Evolutionary conservation across 1,140 invertebrate genomes (phyloP).

Genomic region (Spodoptera litura): DNA sequence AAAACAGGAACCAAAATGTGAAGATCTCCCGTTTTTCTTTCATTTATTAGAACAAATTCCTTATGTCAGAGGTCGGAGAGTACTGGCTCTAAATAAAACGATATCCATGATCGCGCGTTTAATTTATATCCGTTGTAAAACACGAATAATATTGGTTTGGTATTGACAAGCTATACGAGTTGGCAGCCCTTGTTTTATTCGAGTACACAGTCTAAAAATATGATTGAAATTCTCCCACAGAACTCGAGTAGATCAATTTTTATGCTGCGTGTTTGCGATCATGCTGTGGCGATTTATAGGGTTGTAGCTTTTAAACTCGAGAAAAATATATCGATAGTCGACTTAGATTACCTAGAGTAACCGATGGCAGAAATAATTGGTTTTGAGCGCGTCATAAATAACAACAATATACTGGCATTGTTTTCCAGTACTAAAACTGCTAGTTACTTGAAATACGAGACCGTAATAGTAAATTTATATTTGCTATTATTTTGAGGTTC

Average conservation of each 20-base stretch:
- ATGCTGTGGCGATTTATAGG: slow-evolving; percentile 27
- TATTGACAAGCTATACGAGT: slow-evolving; percentile 49
- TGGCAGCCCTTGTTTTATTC: slow-evolving; percentile 47
- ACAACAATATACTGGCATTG: background rate
- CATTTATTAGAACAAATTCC: background rate
- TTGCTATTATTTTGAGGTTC: background rate
- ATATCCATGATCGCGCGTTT: slow-evolving; percentile 51
- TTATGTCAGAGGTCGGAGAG: background rate
- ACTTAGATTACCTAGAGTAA: slow-evolving; percentile 28
- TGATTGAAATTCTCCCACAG: background rate
- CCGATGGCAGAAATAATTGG: slow-evolving; percentile 28
- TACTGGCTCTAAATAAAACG: slow-evolving; percentile 35
- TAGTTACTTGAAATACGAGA: slow-evolving; percentile 2
- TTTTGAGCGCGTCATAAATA: slow-evolving; percentile 11
- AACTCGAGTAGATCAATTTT: slow-evolving; percentile 11
- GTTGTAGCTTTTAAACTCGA: slow-evolving; percentile 7
- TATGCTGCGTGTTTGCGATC: background rate
- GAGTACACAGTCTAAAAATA: slow-evolving; percentile 38
- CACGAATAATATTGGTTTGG: slow-evolving; percentile 53
- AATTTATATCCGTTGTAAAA: slow-evolving; percentile 59
- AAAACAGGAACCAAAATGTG: slow-evolving; percentile 4
- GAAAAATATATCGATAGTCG: slow-evolving; percentile 25
- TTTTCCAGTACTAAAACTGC: background rate
- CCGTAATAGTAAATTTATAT: background rate
- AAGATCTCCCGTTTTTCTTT: background rate